Percentiles rank a stretch among this genome's conserved stretches.
phyloP scores from a whole-genome alignment of 2,797 vertebrate genomes.

The Hyperoplus immaculatus region DNA sequence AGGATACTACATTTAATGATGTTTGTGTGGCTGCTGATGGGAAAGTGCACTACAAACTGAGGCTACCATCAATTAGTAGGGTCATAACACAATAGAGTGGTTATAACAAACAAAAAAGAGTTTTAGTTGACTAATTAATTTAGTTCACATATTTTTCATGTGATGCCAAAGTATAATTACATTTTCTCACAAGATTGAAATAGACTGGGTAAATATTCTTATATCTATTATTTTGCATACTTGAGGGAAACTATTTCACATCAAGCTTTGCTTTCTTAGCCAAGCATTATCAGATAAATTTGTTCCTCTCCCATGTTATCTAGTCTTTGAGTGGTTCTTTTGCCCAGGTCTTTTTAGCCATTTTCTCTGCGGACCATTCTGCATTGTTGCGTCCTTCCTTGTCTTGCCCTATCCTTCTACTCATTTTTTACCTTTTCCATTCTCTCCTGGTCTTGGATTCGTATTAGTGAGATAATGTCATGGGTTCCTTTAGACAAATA shows the following conservation, averaged over 20 bases:
- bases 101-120: too few relatives aligned
- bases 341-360: background rate
- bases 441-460: background rate
- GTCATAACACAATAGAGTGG: background rate
- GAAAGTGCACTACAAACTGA: background rate
- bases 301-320: background rate
- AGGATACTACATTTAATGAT: background rate
- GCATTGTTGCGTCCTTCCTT: background rate
- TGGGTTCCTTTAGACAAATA: background rate
- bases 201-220: background rate
- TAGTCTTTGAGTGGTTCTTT: background rate
- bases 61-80: constrained; percentile 2
- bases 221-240: background rate
- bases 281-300: background rate
- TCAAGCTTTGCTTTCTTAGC: background rate
- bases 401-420: background rate
- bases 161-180: background rate
- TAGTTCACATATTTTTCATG: background rate
- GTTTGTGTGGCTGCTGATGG: background rate
- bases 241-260: background rate
- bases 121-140: background rate
- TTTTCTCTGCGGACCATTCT: constrained; percentile 2
- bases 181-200: background rate
- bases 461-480: background rate
- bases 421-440: background rate